These are phyloP conservation scores for Clavelina lepadiformis DNA, from an alignment of 23 tunicate genomes.

Conservation along the genomic window DNA sequence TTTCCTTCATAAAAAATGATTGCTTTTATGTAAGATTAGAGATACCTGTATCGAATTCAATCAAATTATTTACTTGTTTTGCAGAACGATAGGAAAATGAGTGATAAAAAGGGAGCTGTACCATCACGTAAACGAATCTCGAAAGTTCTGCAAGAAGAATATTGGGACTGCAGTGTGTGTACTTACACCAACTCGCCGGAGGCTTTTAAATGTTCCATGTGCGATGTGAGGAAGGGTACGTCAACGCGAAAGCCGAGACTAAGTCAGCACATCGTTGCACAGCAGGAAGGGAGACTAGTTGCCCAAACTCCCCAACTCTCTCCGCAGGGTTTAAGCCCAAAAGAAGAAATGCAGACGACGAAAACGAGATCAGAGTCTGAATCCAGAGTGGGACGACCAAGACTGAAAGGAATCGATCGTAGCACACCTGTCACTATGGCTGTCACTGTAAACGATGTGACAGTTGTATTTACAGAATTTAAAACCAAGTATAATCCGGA, in stretches of 20 bases:
- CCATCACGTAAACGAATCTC: constrained; percentile 35
- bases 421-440: constrained; percentile 36
- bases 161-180: constrained; percentile 84
- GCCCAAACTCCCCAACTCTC: constrained; percentile 40
- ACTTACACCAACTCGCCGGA: constrained; percentile 79
- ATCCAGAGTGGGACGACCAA: constrained; percentile 3
- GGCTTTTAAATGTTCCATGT: constrained; percentile 74
- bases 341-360: constrained; percentile 5
- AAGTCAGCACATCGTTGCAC: constrained; percentile 82
- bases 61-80: constrained; percentile 1
- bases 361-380: background rate
- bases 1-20: too few species aligned
- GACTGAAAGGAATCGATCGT: constrained; percentile 27
- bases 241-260: constrained; percentile 79
- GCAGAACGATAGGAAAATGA: constrained; percentile 1
- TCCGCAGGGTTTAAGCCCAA: background rate
- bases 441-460: constrained; percentile 55
- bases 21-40: too few species aligned
- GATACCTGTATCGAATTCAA: too few species aligned
- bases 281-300: constrained; percentile 65
- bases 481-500: constrained; percentile 6
- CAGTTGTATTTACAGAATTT: constrained; percentile 50
- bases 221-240: constrained; percentile 75
- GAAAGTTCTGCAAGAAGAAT: constrained; percentile 49
- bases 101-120: constrained; percentile 16